Evolutionary conservation across 2,888 invertebrate species (phyloP).

Genomic region (Actias luna): DNA sequence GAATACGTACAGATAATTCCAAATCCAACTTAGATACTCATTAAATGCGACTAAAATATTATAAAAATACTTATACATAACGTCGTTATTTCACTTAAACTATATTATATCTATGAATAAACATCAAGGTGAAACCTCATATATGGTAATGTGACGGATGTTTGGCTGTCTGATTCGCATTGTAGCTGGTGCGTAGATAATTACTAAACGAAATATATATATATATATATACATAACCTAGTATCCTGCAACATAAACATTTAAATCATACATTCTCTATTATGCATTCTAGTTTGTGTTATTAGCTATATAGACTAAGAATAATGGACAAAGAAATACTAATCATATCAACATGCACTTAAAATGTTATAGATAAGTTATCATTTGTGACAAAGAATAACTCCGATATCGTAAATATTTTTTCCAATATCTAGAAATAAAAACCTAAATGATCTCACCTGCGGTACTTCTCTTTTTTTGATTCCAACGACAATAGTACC

Average conservation of each 20-base stretch:
- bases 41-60: background rate
- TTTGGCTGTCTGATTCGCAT: slow-evolving; percentile 17
- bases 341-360: slow-evolving; percentile 51
- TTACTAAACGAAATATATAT: background rate
- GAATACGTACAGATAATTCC: background rate
- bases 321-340: slow-evolving; percentile 46
- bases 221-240: background rate
- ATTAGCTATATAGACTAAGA: slow-evolving; percentile 14
- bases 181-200: slow-evolving; percentile 17
- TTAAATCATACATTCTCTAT: background rate
- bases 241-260: background rate
- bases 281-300: background rate
- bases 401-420: slow-evolving; percentile 67
- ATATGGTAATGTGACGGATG: slow-evolving; percentile 41
- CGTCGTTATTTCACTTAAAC: background rate
- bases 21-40: background rate
- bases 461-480: slow-evolving; percentile 79
- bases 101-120: slow-evolving; percentile 62
- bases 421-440: slow-evolving; percentile 45
- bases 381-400: slow-evolving; percentile 58
- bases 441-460: slow-evolving; percentile 67
- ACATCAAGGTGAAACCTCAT: slow-evolving; percentile 72
- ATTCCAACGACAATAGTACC: slow-evolving; percentile 69
- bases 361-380: slow-evolving; percentile 61
- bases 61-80: slow-evolving; percentile 6